These are phyloP conservation scores for Axinella damicornis DNA, from an alignment of 37 sponge, comb jelly and placozoan genomes.

Conservation along the genomic window DNA sequence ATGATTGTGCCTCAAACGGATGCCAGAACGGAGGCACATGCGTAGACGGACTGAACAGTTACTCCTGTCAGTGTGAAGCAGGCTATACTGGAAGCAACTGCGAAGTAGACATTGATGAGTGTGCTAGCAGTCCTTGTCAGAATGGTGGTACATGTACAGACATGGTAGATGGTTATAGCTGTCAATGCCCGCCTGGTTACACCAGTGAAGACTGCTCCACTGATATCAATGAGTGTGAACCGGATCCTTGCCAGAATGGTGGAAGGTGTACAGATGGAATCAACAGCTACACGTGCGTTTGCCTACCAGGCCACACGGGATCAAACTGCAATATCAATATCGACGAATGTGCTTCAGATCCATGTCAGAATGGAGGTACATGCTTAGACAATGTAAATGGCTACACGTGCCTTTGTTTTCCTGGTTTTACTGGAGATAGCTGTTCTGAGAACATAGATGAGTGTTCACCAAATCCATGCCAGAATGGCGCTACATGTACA, in stretches of 20 bases:
- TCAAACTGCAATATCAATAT: constrained; percentile 34
- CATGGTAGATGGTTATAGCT: constrained; percentile 6
- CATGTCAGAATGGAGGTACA: constrained; percentile 40
- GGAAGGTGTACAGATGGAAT: constrained; percentile 29
- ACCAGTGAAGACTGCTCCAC: constrained; percentile 40
- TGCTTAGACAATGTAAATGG: constrained; percentile 20
- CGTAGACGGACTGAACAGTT: constrained; percentile 28
- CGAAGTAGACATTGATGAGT: constrained; percentile 40
- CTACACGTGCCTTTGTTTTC: constrained; percentile 43
- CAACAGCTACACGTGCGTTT: constrained; percentile 25
- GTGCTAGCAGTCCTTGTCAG: constrained; percentile 36
- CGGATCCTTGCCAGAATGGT: constrained; percentile 53
- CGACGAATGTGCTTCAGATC: constrained; percentile 42
- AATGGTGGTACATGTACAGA: constrained; percentile 50
- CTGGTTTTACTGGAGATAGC: constrained; percentile 44
- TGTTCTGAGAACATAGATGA: constrained; percentile 50
- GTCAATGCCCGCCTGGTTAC: constrained; percentile 46
- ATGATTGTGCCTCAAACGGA: constrained; percentile 63
- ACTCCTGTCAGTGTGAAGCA: constrained; percentile 50
- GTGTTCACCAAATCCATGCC: constrained; percentile 45
- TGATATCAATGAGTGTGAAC: constrained; percentile 34
- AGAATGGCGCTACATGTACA: constrained; percentile 59
- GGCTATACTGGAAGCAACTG: constrained; percentile 59
- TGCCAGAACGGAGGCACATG: constrained; percentile 68
- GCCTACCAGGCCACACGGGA: constrained; percentile 56